A percentile compares a stretch with the other conserved stretches of the same genome.
These are phyloP conservation scores for Drosophila rubida DNA, from an alignment of 2,888 invertebrate species.

Conservation along the genomic window DNA sequence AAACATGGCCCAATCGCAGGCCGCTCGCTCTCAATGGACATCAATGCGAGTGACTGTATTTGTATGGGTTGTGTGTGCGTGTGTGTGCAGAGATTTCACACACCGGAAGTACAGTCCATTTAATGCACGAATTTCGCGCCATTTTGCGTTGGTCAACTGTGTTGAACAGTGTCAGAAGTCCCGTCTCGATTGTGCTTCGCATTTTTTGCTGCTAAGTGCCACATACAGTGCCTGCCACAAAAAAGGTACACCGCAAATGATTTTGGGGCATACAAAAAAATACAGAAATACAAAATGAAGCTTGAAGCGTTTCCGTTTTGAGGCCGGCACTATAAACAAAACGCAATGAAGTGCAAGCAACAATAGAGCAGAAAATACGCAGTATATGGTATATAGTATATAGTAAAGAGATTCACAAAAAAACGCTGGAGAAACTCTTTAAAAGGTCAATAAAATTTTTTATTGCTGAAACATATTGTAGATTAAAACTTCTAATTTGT, in stretches of 20 bases:
- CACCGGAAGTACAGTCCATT: conserved; percentile 83
- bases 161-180: conserved; percentile 10
- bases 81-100: conserved; percentile 58
- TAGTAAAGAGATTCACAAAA: neutral
- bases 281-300: conserved; percentile 32
- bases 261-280: conserved; percentile 28
- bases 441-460: neutral
- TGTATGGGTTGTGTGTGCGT: conserved; percentile 18
- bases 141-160: conserved; percentile 68
- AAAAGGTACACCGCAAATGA: conserved; percentile 63
- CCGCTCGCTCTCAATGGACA: conserved; percentile 41
- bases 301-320: conserved; percentile 64
- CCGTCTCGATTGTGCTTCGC: conserved; percentile 5
- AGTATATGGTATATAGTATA: neutral
- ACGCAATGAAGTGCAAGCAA: conserved; percentile 19
- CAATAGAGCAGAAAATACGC: neutral
- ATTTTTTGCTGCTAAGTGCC: conserved; percentile 34
- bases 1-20: conserved; percentile 35
- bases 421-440: neutral
- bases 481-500: too few species aligned
- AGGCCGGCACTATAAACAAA: conserved; percentile 54
- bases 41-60: conserved; percentile 26
- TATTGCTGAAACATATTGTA: too few species aligned
- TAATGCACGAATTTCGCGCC: conserved; percentile 80
- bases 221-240: conserved; percentile 26